Conservation (phyloP, 2,888 invertebrate species). For the Deroplatys truncata region DNA sequence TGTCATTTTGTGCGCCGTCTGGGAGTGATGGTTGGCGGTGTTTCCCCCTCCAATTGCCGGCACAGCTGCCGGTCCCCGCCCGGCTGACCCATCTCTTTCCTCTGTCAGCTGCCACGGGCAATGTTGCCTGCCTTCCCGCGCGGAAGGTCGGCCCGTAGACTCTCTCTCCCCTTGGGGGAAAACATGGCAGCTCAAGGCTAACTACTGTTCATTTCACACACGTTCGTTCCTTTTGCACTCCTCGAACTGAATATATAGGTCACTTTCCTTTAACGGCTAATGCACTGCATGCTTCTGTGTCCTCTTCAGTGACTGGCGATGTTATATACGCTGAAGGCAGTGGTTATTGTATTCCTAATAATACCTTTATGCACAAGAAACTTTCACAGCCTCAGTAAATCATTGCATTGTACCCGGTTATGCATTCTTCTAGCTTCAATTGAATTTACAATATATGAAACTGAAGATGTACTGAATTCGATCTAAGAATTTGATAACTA, state of each 20-base stretch:
- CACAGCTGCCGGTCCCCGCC: not conserved
- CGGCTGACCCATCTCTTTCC: not conserved
- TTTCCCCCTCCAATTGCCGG: not conserved
- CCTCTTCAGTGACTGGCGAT: no score
- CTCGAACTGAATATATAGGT: not conserved
- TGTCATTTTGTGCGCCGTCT: conserved; percentile 3
- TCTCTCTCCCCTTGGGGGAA: not conserved
- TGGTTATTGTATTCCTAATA: no score
- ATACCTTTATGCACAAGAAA: no score
- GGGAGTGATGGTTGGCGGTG: conserved; percentile 3
- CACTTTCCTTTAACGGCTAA: not conserved
- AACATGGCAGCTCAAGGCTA: conserved; percentile 19
- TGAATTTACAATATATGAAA: no score
- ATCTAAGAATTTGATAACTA: no score
- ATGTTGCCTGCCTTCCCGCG: not conserved
- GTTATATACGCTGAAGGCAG: no score
- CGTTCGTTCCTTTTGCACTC: not conserved
- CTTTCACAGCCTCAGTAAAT: no score
- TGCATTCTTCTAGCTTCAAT: no score
- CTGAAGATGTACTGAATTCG: no score
- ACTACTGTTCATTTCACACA: not conserved
- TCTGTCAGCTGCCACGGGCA: not conserved
- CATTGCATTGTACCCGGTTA: no score
- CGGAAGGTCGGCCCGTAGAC: conserved; percentile 2
- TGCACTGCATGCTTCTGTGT: no score